Conservation (phyloP, 2,888 invertebrate species). For the Cyrtodaria siliqua region DNA sequence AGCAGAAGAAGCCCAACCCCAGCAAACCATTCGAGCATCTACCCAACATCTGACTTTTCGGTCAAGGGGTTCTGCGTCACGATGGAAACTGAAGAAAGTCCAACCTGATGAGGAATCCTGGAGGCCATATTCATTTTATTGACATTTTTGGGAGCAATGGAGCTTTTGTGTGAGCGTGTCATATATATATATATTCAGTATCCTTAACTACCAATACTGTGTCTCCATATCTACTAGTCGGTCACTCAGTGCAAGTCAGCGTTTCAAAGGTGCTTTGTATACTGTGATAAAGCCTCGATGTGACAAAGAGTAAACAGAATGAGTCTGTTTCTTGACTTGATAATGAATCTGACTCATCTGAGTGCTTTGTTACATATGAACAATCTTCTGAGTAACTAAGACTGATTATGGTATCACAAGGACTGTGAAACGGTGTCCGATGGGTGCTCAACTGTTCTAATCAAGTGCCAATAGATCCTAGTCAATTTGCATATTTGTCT, state of each 20-base stretch:
- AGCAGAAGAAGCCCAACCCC: conserved; percentile 55
- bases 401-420: too few species aligned
- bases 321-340: neutral
- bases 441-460: too few species aligned
- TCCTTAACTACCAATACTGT: neutral
- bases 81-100: conserved; percentile 74
- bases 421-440: too few species aligned
- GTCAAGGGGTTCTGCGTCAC: conserved; percentile 83
- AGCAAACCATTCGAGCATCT: conserved; percentile 66
- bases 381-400: too few species aligned
- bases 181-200: neutral
- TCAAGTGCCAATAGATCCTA: too few species aligned
- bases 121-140: conserved; percentile 70
- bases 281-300: neutral
- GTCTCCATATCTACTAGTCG: neutral
- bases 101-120: conserved; percentile 68
- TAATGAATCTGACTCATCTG: too few species aligned
- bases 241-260: too few species aligned
- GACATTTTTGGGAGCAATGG: conserved; percentile 71
- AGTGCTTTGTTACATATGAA: too few species aligned
- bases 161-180: conserved; percentile 58
- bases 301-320: neutral
- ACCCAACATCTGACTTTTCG: conserved; percentile 83
- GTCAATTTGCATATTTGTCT: too few species aligned
- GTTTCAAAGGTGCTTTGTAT: too few species aligned